Conservation (phyloP, 2,113 vertebrate species). For the Psittacula cyanocephala region DNA sequence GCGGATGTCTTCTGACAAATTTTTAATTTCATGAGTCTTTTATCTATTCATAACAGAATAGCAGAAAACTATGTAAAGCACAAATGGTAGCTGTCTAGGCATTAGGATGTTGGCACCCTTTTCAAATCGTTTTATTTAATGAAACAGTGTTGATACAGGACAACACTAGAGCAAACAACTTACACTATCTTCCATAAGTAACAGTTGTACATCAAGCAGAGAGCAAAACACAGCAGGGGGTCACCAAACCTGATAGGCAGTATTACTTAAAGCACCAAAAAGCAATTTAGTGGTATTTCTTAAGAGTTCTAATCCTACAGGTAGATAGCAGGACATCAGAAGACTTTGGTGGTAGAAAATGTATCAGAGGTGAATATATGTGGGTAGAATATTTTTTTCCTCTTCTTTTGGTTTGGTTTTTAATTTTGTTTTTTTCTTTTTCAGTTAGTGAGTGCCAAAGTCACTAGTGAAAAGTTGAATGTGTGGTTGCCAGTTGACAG, state of each 20-base stretch:
- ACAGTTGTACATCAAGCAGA: neutral
- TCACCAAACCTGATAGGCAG: neutral
- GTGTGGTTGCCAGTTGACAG: neutral
- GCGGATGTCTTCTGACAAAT: neutral
- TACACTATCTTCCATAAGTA: neutral
- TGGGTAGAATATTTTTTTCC: too few species aligned
- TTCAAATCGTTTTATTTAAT: neutral
- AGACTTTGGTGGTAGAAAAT: neutral
- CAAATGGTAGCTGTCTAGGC: neutral
- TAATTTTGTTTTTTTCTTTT: neutral
- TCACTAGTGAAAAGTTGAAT: neutral
- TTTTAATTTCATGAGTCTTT: neutral
- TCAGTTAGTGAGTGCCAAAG: neutral
- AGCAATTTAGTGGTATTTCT: neutral
- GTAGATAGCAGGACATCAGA: neutral
- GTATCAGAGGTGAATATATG: neutral
- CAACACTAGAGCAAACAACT: neutral
- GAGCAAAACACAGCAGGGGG: neutral
- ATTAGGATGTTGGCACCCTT: rapidly evolving
- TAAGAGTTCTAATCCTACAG: neutral
- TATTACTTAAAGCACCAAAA: neutral
- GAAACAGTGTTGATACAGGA: neutral
- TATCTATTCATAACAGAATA: neutral
- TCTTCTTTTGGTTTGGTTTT: neutral
- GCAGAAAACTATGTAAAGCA: neutral